phyloP scores from a whole-genome alignment of 2,797 vertebrate species.

The Pseudochirops corinnae region DNA sequence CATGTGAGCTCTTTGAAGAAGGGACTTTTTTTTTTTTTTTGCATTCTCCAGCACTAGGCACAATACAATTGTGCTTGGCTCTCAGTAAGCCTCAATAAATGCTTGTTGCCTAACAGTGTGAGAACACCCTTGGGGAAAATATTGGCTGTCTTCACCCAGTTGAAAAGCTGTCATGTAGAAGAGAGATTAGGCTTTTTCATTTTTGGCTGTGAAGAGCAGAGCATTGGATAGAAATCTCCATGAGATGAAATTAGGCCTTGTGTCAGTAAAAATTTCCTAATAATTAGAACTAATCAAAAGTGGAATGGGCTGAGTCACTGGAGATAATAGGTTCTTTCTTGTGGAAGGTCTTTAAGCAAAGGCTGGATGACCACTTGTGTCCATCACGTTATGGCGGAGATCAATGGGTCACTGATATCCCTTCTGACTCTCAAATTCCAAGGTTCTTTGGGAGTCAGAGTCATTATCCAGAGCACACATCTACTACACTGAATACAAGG shows the following conservation, averaged over 20 bases:
- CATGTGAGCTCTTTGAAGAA: not conserved
- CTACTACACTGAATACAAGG: constrained; percentile 51
- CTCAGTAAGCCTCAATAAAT: not conserved
- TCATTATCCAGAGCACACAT: constrained; percentile 26
- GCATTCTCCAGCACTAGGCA: not conserved
- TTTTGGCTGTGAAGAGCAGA: not conserved
- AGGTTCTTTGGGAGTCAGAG: not conserved
- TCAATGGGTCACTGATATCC: not conserved
- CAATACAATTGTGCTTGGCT: not conserved
- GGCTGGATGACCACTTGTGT: constrained; percentile 36
- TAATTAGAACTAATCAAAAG: not conserved
- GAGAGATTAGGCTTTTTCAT: not conserved
- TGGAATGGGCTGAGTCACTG: not conserved
- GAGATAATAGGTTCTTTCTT: not conserved
- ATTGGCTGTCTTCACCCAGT: not conserved
- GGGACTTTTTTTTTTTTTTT: not conserved
- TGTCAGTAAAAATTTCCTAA: not conserved
- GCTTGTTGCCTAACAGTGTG: not conserved
- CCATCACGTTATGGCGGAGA: not conserved
- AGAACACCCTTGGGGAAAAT: not conserved
- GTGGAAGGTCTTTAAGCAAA: not conserved
- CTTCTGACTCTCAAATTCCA: not conserved
- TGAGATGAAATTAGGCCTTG: not conserved
- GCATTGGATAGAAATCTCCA: not conserved
- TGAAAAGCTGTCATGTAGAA: not conserved